Evolutionary conservation across 2,888 invertebrate species (phyloP).

Genomic region (Galerucella pusilla): DNA sequence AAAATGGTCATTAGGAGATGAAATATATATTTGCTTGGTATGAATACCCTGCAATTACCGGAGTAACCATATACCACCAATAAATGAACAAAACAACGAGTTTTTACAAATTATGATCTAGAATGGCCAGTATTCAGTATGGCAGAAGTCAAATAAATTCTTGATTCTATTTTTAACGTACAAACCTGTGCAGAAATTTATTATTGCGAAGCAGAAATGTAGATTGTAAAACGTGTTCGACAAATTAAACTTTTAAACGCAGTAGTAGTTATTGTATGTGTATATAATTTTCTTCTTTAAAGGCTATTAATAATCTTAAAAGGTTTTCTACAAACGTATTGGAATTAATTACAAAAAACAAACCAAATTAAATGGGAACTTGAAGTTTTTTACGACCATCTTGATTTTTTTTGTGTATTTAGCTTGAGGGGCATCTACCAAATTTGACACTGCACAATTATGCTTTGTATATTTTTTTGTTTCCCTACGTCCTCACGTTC

Average conservation of each 20-base stretch:
- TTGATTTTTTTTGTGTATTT: too few relatives aligned
- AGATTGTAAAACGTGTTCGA: constrained; percentile 10
- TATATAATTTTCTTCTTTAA: neutral
- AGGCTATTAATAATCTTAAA: neutral
- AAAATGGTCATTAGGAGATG: constrained; percentile 33
- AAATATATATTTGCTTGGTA: constrained; percentile 33
- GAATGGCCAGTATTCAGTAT: constrained; percentile 25
- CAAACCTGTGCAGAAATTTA: constrained; percentile 35
- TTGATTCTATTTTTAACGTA: constrained; percentile 32
- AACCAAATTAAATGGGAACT: neutral
- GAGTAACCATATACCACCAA: constrained; percentile 33
- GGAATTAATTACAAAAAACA: neutral
- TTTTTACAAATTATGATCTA: constrained; percentile 31
- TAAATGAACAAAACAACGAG: constrained; percentile 36
- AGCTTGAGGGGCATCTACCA: too few relatives aligned
- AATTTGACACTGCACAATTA: too few relatives aligned
- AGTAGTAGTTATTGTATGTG: neutral
- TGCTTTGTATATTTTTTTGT: too few relatives aligned
- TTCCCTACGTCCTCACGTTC: too few relatives aligned
- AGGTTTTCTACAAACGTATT: neutral
- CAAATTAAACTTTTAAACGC: constrained; percentile 2
- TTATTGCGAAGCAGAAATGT: constrained; percentile 23
- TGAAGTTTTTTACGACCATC: too few relatives aligned
- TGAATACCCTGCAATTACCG: constrained; percentile 32
- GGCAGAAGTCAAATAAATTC: constrained; percentile 38